A percentile compares a stretch with the other conserved stretches of the same genome.
phyloP scores from a whole-genome alignment of 2,888 invertebrate genomes.

The Thysanoteuthis rhombus region DNA sequence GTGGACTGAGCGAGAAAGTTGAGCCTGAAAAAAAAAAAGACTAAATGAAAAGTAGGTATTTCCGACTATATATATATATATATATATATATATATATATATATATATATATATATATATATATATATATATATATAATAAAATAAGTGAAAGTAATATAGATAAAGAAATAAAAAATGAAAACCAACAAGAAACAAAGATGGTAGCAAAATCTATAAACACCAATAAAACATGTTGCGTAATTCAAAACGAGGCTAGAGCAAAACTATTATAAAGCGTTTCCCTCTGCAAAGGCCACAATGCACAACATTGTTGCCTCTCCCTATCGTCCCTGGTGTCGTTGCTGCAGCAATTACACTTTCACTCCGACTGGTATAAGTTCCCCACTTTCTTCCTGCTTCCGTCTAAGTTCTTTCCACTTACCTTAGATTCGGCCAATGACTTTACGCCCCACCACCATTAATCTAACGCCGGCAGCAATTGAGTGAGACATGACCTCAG shows the following conservation, averaged over 20 bases:
- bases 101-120: too few relatives aligned
- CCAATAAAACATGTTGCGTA: background rate
- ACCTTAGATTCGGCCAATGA: background rate
- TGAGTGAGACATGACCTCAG: background rate
- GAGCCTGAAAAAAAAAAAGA: background rate
- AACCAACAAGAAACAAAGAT: background rate
- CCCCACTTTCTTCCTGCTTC: background rate
- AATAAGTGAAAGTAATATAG: background rate
- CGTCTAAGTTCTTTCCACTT: background rate
- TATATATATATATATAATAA: background rate
- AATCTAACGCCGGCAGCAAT: background rate
- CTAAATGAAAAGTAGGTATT: background rate
- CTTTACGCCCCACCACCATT: background rate
- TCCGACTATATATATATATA: too few relatives aligned
- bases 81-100: too few relatives aligned
- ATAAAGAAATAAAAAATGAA: background rate
- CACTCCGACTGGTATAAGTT: background rate
- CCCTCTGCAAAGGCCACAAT: background rate
- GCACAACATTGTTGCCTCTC: background rate
- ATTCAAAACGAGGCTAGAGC: background rate
- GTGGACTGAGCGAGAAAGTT: background rate
- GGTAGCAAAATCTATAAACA: background rate
- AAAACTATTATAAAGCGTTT: background rate
- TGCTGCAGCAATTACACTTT: background rate
- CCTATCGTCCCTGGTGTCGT: background rate